A percentile compares a stretch with the other conserved stretches of the same genome.
phyloP scores from a whole-genome alignment of 1,140 invertebrate species.

The Propsilocerus akamusi region DNA sequence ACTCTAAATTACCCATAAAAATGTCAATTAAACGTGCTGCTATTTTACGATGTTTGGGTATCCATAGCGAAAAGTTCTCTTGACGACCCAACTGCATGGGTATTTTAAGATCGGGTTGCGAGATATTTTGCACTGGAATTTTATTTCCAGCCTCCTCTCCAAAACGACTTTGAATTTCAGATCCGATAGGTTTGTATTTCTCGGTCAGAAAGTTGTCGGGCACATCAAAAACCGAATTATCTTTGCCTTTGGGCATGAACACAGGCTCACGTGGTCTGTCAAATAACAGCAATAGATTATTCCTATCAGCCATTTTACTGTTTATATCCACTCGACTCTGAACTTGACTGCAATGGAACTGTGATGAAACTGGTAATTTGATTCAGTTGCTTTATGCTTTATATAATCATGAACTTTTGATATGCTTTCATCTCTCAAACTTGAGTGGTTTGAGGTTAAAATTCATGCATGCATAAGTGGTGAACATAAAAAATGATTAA shows the following conservation, averaged over 20 bases:
- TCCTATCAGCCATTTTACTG: slow-evolving; percentile 4
- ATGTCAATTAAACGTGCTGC: slow-evolving; percentile 28
- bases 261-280: slow-evolving; percentile 40
- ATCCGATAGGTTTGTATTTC: slow-evolving; percentile 21
- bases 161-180: slow-evolving; percentile 29
- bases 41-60: slow-evolving; percentile 29
- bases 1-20: slow-evolving; percentile 27
- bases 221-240: slow-evolving; percentile 9
- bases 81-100: slow-evolving; percentile 26
- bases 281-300: slow-evolving; percentile 30
- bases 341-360: too few species aligned
- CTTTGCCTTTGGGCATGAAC: slow-evolving; percentile 27
- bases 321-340: too few species aligned
- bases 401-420: too few species aligned
- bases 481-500: too few species aligned
- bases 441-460: too few species aligned
- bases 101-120: slow-evolving; percentile 27
- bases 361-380: too few species aligned
- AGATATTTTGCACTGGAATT: slow-evolving; percentile 29
- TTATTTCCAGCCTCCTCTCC: slow-evolving; percentile 25
- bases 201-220: slow-evolving; percentile 19
- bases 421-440: too few species aligned
- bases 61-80: slow-evolving; percentile 33
- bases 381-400: too few species aligned
- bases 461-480: too few species aligned